A percentile compares a stretch with the other conserved stretches of the same genome.
Evolutionary conservation across 2,888 invertebrate genomes (phyloP).

Genomic region (Dexiosoma caninum): DNA sequence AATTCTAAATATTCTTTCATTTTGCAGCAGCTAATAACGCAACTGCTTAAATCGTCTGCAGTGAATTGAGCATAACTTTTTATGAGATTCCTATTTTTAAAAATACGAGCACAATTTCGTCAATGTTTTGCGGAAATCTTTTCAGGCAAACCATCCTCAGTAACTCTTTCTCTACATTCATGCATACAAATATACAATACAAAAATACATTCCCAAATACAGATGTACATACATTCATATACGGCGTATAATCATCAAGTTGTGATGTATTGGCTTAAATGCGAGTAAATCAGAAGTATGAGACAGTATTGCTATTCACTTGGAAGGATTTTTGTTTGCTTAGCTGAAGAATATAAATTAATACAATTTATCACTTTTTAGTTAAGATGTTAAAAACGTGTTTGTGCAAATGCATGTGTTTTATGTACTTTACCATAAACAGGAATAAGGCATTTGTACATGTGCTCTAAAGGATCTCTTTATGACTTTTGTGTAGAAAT

Average conservation of each 20-base stretch:
- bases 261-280: conserved; percentile 1
- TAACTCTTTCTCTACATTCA: background rate
- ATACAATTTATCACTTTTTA: conserved; percentile 74
- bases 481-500: too few species aligned
- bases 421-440: background rate
- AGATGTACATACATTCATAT: too few species aligned
- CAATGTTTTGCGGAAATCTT: background rate
- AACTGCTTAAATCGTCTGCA: background rate
- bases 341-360: conserved; percentile 69
- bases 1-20: background rate
- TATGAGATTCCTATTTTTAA: conserved; percentile 6
- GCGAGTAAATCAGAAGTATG: background rate
- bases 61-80: conserved; percentile 1
- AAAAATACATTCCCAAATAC: too few species aligned
- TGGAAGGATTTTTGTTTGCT: conserved; percentile 1
- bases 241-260: conserved; percentile 1
- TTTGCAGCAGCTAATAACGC: background rate
- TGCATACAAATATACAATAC: too few species aligned
- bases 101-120: background rate
- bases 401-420: background rate
- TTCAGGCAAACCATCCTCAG: background rate
- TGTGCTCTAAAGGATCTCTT: background rate
- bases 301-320: background rate
- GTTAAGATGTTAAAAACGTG: too few species aligned
- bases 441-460: conserved; percentile 3